phyloP scores from a whole-genome alignment of 2,113 vertebrate species.

The Malurus melanocephalus region DNA sequence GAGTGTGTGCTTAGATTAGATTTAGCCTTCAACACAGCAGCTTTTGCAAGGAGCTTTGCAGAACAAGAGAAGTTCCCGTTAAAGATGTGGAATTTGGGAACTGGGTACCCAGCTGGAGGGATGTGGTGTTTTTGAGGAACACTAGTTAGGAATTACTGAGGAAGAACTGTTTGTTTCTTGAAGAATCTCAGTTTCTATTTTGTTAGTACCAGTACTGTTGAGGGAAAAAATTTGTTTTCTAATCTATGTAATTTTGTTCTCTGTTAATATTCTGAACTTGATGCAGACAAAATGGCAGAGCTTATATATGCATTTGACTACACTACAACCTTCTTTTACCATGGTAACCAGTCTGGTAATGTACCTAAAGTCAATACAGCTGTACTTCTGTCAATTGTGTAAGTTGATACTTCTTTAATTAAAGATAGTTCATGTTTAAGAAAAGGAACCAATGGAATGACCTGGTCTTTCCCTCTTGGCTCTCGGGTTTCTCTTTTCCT shows the following conservation, averaged over 20 bases:
- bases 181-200: not conserved
- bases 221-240: not conserved
- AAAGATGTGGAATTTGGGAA: not conserved
- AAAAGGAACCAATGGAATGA: not conserved
- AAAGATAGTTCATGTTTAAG: conserved; percentile 46
- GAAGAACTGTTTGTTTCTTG: not conserved
- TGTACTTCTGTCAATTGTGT: not conserved
- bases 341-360: not conserved
- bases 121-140: not conserved
- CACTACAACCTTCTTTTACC: not conserved
- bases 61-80: not conserved
- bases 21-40: not conserved
- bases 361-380: not conserved
- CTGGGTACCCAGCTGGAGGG: not conserved
- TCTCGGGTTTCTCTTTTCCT: conserved; percentile 38
- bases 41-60: not conserved
- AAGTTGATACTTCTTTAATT: conserved; percentile 41
- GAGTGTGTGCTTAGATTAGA: not conserved
- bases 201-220: not conserved
- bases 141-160: not conserved
- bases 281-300: not conserved
- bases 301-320: not conserved
- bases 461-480: not conserved
- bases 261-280: not conserved
- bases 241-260: not conserved